Conservation (phyloP, 2,797 vertebrate species). For the Siniperca scherzeri region DNA sequence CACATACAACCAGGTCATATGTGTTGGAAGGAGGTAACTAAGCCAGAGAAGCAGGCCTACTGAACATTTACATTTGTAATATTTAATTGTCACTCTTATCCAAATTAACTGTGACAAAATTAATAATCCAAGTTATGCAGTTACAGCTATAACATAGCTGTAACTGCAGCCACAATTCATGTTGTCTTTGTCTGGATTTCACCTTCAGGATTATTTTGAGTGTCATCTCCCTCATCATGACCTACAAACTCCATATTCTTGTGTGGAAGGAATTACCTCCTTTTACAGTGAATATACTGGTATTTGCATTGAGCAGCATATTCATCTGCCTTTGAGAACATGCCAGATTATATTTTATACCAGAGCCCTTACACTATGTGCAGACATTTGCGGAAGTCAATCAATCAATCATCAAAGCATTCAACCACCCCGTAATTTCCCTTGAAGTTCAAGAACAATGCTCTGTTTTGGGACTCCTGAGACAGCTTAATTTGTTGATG, state of each 20-base stretch:
- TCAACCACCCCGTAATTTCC: not conserved
- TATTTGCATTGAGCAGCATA: not conserved
- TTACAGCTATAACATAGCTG: not conserved
- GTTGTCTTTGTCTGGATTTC: slow-evolving; percentile 23
- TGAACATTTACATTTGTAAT: not conserved
- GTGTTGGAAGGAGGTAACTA: not conserved
- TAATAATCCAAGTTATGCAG: slow-evolving; percentile 2
- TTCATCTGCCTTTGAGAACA: slow-evolving; percentile 4
- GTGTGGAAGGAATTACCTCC: not conserved
- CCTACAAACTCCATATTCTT: not conserved
- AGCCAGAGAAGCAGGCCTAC: not conserved
- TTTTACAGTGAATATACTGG: not conserved
- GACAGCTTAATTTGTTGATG: not conserved
- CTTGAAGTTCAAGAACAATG: no score
- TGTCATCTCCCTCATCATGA: not conserved
- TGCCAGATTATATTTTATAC: not conserved
- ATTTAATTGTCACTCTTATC: not conserved
- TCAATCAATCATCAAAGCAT: not conserved
- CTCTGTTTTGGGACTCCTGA: not conserved
- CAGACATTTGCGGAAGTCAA: no score
- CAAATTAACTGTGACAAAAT: not conserved
- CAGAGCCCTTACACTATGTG: not conserved
- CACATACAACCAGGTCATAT: not conserved
- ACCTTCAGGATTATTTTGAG: not conserved
- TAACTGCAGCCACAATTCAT: not conserved